These are phyloP conservation scores for Cariama cristata DNA, from an alignment of 2,113 vertebrate genomes.

Conservation along the genomic window DNA sequence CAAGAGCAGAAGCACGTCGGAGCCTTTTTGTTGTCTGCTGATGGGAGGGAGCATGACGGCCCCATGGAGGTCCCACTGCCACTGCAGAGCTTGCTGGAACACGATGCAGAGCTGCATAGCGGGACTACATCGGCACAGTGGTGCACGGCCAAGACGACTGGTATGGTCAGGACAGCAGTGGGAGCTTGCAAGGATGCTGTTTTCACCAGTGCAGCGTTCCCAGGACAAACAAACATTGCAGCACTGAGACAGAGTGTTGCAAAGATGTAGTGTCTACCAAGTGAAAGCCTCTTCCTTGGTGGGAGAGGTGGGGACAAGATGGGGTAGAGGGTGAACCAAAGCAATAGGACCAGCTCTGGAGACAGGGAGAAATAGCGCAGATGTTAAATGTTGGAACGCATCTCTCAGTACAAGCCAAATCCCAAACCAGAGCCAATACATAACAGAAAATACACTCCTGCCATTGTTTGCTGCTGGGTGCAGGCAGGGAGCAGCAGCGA, in stretches of 20 bases:
- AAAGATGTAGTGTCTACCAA: background rate
- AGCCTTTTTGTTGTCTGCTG: background rate
- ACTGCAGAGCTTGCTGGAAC: background rate
- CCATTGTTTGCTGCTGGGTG: background rate
- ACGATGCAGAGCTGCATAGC: background rate
- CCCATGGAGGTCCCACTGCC: background rate
- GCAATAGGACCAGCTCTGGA: background rate
- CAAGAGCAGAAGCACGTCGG: background rate
- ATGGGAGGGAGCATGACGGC: background rate
- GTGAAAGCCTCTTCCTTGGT: background rate
- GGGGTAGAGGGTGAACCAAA: background rate
- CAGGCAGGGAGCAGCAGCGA: background rate
- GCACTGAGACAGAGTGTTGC: rapidly evolving
- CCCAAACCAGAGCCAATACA: background rate
- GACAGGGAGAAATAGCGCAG: background rate
- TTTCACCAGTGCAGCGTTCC: rapidly evolving
- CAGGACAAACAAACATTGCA: rapidly evolving
- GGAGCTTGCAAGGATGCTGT: background rate
- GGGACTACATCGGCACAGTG: background rate
- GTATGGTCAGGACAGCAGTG: background rate
- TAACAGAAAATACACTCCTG: background rate
- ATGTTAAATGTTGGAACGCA: background rate
- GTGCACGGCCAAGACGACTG: background rate
- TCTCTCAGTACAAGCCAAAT: background rate
- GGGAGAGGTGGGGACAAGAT: background rate